These are phyloP conservation scores for Heteronetta atricapilla DNA, from an alignment of 2,113 vertebrate genomes.

Conservation along the genomic window DNA sequence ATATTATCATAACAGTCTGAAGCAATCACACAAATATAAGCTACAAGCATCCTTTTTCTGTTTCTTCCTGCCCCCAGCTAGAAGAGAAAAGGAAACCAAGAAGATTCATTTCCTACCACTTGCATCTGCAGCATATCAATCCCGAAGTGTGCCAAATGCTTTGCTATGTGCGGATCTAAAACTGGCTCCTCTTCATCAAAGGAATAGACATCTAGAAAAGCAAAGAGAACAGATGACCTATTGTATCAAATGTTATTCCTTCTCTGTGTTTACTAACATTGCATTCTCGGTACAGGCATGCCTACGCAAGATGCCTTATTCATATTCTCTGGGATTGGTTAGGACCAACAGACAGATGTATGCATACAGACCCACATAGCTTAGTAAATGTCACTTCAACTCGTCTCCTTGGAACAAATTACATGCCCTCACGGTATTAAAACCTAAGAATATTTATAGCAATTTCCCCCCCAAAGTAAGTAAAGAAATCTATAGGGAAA, in stretches of 20 bases:
- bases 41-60: background rate
- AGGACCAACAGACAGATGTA: background rate
- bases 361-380: background rate
- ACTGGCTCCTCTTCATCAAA: conserved; percentile 98
- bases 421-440: background rate
- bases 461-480: background rate
- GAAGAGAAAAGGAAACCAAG: background rate
- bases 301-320: background rate
- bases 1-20: background rate
- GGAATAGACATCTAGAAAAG: conserved; percentile 91
- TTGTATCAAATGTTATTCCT: background rate
- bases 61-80: background rate
- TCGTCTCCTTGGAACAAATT: background rate
- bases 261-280: background rate
- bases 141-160: conserved; percentile 95
- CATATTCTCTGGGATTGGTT: background rate
- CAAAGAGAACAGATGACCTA: conserved; percentile 21
- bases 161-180: conserved; percentile 91
- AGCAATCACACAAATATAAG: background rate
- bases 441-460: background rate
- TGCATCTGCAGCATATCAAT: conserved; percentile 98
- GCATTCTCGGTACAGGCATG: background rate
- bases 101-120: conserved; percentile 77
- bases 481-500: background rate
- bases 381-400: background rate